Conservation (phyloP, 2,113 vertebrate genomes). For the Rhinopomastus cyanomelas region DNA sequence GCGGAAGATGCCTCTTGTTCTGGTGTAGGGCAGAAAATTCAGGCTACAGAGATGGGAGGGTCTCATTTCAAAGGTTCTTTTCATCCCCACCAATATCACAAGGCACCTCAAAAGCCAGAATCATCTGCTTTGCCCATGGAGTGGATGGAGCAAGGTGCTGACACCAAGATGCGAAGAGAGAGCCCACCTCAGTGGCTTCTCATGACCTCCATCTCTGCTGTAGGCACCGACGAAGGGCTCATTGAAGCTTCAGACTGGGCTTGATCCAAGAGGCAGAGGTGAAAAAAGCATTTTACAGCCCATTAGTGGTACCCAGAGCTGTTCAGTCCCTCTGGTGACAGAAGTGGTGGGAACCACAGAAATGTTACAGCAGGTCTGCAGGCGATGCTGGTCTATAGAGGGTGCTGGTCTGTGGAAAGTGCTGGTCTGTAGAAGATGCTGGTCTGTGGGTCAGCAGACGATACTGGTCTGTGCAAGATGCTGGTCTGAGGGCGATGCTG, state of each 20-base stretch:
- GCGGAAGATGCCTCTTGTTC: neutral
- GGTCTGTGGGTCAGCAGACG: too few relatives aligned
- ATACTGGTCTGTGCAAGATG: too few relatives aligned
- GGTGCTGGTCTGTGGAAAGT: too few relatives aligned
- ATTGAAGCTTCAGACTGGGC: neutral
- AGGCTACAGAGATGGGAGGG: neutral
- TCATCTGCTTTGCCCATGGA: neutral
- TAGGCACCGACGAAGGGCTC: neutral
- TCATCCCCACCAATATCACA: neutral
- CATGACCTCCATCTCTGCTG: neutral
- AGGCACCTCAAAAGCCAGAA: neutral
- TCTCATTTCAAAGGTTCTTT: neutral
- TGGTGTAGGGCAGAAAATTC: neutral
- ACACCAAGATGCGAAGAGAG: neutral
- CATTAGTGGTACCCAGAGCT: constrained; percentile 49
- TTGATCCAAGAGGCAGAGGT: constrained; percentile 37
- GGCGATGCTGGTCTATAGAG: neutral
- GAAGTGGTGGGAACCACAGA: constrained; percentile 47
- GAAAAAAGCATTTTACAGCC: constrained; percentile 33
- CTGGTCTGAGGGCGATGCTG: too few relatives aligned
- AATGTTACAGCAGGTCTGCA: neutral
- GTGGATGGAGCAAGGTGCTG: neutral
- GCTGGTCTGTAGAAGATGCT: too few relatives aligned
- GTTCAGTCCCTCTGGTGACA: neutral
- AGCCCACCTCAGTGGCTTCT: neutral